Evolutionary conservation across 2,888 invertebrate species (phyloP), one percentile per base, ranked within the genome.

Genomic region (Drosophila leonis): DNA sequence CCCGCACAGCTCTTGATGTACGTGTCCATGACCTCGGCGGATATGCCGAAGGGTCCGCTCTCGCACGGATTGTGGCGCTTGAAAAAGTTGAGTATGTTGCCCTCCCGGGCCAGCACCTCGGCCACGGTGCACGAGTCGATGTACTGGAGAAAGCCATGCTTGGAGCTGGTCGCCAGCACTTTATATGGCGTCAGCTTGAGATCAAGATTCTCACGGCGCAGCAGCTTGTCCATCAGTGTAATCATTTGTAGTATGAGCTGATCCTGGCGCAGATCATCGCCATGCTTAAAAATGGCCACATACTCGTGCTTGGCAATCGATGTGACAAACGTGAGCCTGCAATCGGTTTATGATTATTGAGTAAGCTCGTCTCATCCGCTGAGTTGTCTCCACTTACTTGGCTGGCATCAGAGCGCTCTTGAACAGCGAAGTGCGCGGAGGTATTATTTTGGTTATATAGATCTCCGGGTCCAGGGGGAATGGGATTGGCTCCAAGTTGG

Each of bases 231-330:
- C 98, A 99, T 99, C 15, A 99, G 94, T 0, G 98, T 98, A 44
- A 99, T 99, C 95, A 99, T 99, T 94, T 99, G 99, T 52, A 99
- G 94, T 72, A 99, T 98, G 1, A 99, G 94, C 93, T 99, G 99
- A 94, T 99, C 99, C 93, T 99, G 99, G 4, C 99, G 94, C 59
- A 99, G 93, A 92, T 99, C 99, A 93, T 99, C 99, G 1, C 99
- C 99, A 87, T 98, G 96, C 92, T 99, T 99, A 93, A 99, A 99
- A 72, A 99, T 99, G 0, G 98, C 97, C 18, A 97, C 97, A 93
- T 99, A 99, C 39, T 95, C 94, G 42, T 96, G 96, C 27, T 85
- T 95, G 2, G 90, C 90, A 67, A 96, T 95, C 0, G 96, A 95
- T 0, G 97, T 98, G 15, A 96, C 94, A 92, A 99, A 99, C 0